These are phyloP conservation scores for Odontamblyopus lacepedii DNA, from an alignment of 2,797 vertebrate species.

Conservation along the genomic window DNA sequence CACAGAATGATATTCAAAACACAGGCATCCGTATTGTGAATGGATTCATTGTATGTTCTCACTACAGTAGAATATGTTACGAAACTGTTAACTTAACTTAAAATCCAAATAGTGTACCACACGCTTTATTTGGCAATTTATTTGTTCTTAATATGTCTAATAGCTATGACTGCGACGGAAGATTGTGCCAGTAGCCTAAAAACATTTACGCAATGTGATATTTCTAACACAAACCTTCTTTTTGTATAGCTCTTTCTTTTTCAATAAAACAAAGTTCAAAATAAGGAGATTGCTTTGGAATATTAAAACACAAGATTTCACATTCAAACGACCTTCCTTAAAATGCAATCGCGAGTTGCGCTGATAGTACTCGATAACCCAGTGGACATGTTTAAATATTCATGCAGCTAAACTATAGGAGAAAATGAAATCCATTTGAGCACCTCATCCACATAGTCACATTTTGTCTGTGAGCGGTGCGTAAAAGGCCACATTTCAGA, in stretches of 20 bases:
- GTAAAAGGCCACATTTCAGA: background rate
- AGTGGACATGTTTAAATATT: background rate
- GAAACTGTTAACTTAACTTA: background rate
- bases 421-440: background rate
- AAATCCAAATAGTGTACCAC: background rate
- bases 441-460: background rate
- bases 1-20: background rate
- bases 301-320: background rate
- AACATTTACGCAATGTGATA: background rate
- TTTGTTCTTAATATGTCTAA: background rate
- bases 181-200: background rate
- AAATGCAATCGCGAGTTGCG: background rate
- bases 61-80: background rate
- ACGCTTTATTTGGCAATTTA: background rate
- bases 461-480: constrained; percentile 1
- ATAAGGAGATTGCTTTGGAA: background rate
- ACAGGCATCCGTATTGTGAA: background rate
- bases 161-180: background rate
- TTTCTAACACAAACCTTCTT: too few relatives aligned
- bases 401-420: background rate
- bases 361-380: background rate
- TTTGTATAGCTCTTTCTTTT: background rate
- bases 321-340: background rate
- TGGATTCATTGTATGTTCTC: background rate
- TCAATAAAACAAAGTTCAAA: background rate